Evolutionary conservation across 35 echinoderm and acorn worm species (phyloP).

Genomic region (Chiridota heheva): DNA sequence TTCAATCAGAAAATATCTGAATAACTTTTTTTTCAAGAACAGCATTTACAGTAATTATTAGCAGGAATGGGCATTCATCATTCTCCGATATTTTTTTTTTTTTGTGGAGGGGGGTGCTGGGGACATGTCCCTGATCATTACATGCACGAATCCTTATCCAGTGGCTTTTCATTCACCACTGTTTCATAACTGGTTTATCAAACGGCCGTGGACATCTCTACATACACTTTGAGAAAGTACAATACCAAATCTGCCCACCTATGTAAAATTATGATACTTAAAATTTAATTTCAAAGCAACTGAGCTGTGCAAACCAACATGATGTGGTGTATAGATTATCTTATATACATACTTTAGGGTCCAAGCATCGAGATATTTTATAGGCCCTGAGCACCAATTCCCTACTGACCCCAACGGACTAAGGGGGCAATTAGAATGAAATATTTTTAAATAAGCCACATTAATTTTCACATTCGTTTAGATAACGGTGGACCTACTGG

Average conservation of each 20-base stretch:
- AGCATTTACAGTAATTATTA: too few species aligned
- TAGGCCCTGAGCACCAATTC: background rate
- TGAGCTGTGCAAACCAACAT: background rate
- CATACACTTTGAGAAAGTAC: background rate
- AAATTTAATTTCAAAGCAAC: background rate
- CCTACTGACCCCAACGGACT: background rate
- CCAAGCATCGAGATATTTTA: background rate
- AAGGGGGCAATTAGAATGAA: background rate
- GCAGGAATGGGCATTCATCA: too few species aligned
- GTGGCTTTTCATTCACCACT: background rate
- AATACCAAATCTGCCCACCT: background rate
- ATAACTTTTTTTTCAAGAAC: background rate
- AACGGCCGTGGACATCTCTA: background rate
- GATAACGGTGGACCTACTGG: slow-evolving; percentile 68
- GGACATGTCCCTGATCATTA: background rate
- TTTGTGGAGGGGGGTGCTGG: background rate
- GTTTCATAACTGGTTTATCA: background rate
- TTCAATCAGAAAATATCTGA: background rate
- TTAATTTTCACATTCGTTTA: background rate
- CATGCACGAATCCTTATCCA: background rate
- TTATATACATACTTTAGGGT: background rate
- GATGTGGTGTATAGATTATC: background rate
- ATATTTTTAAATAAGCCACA: background rate
- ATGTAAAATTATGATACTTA: background rate
- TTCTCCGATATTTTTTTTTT: too few species aligned